These are phyloP conservation scores for Leuciscus idus DNA, from an alignment of 2,113 vertebrate species.

Conservation along the genomic window DNA sequence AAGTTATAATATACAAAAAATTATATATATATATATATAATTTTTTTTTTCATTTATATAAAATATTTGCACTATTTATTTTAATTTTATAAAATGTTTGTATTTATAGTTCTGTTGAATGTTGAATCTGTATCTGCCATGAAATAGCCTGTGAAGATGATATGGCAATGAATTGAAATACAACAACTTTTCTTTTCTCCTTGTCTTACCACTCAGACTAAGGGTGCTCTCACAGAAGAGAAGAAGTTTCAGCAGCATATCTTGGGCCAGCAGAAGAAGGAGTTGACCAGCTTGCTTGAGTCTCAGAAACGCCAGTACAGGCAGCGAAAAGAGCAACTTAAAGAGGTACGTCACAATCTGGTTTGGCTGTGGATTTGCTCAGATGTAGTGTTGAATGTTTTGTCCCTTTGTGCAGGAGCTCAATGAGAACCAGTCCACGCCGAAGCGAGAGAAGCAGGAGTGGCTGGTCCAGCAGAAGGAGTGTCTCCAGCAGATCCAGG, in stretches of 20 bases:
- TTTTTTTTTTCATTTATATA: no score
- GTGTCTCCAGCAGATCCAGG: slow-evolving; percentile 87
- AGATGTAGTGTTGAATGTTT: background rate
- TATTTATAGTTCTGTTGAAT: no score
- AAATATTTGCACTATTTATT: no score
- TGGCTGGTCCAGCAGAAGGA: slow-evolving; percentile 92
- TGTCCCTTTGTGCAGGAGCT: slow-evolving; percentile 76
- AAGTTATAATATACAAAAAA: no score
- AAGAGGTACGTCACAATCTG: slow-evolving; percentile 79
- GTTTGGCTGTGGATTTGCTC: background rate
- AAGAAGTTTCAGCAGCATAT: slow-evolving; percentile 95
- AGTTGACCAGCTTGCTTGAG: slow-evolving; percentile 83
- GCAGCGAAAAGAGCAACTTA: slow-evolving; percentile 90
- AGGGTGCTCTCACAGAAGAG: slow-evolving; percentile 82
- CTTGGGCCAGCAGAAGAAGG: slow-evolving; percentile 89
- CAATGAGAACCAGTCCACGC: slow-evolving; percentile 91
- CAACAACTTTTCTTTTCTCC: background rate
- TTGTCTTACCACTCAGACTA: slow-evolving; percentile 67
- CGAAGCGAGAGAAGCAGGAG: slow-evolving; percentile 90
- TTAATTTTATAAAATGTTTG: no score
- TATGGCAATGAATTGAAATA: no score
- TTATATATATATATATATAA: no score
- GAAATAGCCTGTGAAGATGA: no score
- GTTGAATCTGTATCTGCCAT: no score
- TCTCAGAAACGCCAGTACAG: slow-evolving; percentile 90